These are phyloP conservation scores for Pseudolaguvia tuberculata DNA, from an alignment of 2,113 vertebrate species.

Conservation along the genomic window DNA sequence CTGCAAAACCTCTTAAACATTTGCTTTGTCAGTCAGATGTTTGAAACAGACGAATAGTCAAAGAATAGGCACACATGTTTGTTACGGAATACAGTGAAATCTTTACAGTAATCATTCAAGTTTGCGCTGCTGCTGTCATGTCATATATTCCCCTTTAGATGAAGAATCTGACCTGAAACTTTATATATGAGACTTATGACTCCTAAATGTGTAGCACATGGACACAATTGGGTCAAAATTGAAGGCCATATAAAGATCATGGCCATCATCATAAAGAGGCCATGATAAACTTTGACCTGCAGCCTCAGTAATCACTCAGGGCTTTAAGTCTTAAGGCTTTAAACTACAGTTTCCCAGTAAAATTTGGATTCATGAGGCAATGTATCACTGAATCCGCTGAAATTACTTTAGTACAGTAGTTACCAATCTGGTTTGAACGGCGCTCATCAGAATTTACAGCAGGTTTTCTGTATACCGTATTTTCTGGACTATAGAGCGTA, in stretches of 20 bases:
- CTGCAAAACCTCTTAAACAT: background rate
- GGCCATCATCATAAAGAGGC: too few relatives aligned
- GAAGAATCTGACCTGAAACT: too few relatives aligned
- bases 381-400: background rate
- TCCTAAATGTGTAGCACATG: too few relatives aligned
- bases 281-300: too few relatives aligned
- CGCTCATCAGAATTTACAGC: background rate
- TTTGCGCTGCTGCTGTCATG: too few relatives aligned
- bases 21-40: background rate
- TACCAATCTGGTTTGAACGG: background rate
- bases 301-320: too few relatives aligned
- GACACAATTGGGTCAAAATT: too few relatives aligned
- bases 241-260: too few relatives aligned
- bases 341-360: background rate
- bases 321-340: background rate
- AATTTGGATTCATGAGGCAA: background rate
- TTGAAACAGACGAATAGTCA: background rate
- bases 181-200: too few relatives aligned
- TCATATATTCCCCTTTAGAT: background rate
- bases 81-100: background rate
- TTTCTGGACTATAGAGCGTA: too few relatives aligned
- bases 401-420: background rate
- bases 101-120: background rate
- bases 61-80: too few relatives aligned
- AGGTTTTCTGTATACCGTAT: too few relatives aligned